phyloP scores from a whole-genome alignment of 2,888 invertebrate species.

The Itoplectis maculator region DNA sequence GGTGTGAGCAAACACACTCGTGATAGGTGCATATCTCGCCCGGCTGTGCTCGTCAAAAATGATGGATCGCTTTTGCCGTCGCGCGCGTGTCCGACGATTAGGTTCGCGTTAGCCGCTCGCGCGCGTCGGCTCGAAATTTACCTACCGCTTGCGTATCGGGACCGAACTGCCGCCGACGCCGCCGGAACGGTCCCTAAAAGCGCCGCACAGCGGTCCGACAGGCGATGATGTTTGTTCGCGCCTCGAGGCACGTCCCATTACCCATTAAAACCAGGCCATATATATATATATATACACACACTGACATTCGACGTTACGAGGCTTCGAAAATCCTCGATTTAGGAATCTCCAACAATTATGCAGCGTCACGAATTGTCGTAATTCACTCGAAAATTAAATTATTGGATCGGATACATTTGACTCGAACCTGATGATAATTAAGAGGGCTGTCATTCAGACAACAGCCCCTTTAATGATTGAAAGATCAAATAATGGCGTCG shows the following conservation, averaged over 20 bases:
- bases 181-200: constrained; percentile 23
- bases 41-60: constrained; percentile 45
- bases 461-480: too few relatives aligned
- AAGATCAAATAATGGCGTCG: too few relatives aligned
- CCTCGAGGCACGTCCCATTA: constrained; percentile 74
- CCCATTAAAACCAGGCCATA: constrained; percentile 48
- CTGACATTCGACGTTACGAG: constrained; percentile 14
- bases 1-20: constrained; percentile 54
- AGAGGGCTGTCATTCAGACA: too few relatives aligned
- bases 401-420: neutral
- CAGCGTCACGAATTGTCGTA: constrained; percentile 16
- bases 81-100: constrained; percentile 51
- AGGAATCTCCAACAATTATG: constrained; percentile 33
- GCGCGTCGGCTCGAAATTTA: constrained; percentile 32
- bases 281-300: constrained; percentile 16
- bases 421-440: neutral
- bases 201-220: constrained; percentile 29
- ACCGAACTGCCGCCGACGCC: constrained; percentile 7
- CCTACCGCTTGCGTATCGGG: constrained; percentile 42
- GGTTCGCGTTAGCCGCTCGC: constrained; percentile 51
- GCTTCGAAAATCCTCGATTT: constrained; percentile 33
- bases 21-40: constrained; percentile 56
- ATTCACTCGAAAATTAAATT: constrained; percentile 6
- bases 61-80: constrained; percentile 62
- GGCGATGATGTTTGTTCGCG: constrained; percentile 75